Base-by-base conservation (phyloP, 2,888 invertebrate species). In the Chloroclystis v-ata region DNA sequence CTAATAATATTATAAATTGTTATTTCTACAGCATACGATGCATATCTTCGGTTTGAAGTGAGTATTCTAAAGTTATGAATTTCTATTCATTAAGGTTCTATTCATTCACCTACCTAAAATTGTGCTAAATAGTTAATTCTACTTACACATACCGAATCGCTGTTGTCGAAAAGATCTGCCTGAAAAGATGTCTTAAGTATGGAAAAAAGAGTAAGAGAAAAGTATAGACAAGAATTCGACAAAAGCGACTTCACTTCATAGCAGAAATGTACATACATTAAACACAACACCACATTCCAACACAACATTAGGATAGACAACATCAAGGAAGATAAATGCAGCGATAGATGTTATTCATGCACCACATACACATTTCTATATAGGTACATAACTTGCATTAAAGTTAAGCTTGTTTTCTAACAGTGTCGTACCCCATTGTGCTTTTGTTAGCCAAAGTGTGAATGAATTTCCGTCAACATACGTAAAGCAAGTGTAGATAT, bases 341-440 rank as follows among this genome's bases (percentile, higher is more conserved):
- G 67, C 69, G 66, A 83, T 82, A 87, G 87, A 87, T 87, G 87
- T 87, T 87, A 87, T 87, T 87, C 87, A 85, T 87, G 87, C 87
- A 87, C 87, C 86, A 83, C 78, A 67, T 64, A 69, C 65, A 76
- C 72, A 70, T 35, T 35, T 20, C 20, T 16, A 33, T 16, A 33
- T 6, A n/a, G n/a, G n/a, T n/a, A 33, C 33, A 35, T 14, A 46
- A 49, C 53, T 47, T 54, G 39, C 46, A 49, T 39, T 43, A 50
- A 35, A 49, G 32, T 51, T 32, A 68, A 65, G 65, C 65, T 68
- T 67, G 61, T 62, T 65, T 65, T 65, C 52, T 61, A 59, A 49
- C 37, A 50, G 29, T 37, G 40, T 28, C n/a, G n/a, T n/a, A 37
- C 24, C 37, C 35, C 20, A 20, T 4, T 30, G 48, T 45, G 42